Percentiles rank a stretch among this genome's conserved stretches.
These are phyloP conservation scores for Mormyrus iriodes DNA, from an alignment of 2,113 vertebrate species.

Conservation along the genomic window DNA sequence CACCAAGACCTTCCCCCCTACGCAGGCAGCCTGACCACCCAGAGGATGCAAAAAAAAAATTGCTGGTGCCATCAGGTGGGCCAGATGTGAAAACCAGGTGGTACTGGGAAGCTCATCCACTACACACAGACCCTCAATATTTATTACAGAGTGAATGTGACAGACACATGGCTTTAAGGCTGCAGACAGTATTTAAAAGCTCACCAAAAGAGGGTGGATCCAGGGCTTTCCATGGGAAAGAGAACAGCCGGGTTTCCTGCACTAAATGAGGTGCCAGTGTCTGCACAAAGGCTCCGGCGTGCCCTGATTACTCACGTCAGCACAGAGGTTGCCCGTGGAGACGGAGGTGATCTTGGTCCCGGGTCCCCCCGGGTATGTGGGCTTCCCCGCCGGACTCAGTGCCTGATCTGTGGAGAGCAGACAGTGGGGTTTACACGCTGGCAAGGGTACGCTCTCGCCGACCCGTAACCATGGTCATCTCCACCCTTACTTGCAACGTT, in stretches of 20 bases:
- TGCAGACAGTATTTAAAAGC: neutral
- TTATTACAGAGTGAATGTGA: neutral
- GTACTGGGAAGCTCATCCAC: neutral
- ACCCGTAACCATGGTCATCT: too few species aligned
- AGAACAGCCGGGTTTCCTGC: neutral
- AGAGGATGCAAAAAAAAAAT: too few species aligned
- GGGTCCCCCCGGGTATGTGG: slow-evolving; percentile 71
- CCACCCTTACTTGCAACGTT: slow-evolving; percentile 88
- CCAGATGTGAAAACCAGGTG: too few species aligned
- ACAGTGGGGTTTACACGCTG: neutral
- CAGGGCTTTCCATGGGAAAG: neutral
- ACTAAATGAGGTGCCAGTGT: neutral
- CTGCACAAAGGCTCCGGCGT: neutral
- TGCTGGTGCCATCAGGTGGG: too few species aligned
- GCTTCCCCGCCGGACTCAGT: slow-evolving; percentile 83
- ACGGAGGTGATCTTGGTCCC: slow-evolving; percentile 94
- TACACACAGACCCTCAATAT: neutral
- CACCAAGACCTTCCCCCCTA: too few species aligned
- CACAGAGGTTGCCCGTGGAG: slow-evolving; percentile 94
- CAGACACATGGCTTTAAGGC: neutral
- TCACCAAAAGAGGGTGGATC: neutral
- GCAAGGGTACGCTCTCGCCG: neutral
- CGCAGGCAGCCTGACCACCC: too few species aligned
- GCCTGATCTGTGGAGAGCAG: slow-evolving; percentile 72
- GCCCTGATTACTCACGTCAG: slow-evolving; percentile 72